phyloP scores from a whole-genome alignment of 1,140 invertebrate genomes.

The Tetramorium alpestre region DNA sequence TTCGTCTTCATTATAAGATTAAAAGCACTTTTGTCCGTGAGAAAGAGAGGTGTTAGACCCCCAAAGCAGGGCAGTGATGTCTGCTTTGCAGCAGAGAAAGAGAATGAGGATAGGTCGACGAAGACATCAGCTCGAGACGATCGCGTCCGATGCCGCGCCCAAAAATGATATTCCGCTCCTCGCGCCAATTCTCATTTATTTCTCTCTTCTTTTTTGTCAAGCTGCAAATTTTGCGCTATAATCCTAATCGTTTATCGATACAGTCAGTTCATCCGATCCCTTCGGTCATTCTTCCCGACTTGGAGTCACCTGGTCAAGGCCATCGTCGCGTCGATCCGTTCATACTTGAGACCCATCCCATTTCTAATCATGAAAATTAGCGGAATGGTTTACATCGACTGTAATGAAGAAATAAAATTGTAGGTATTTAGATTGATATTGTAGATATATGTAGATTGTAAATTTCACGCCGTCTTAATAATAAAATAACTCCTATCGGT shows the following conservation, averaged over 20 bases:
- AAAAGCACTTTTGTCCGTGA: conserved; percentile 10
- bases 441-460: too few relatives aligned
- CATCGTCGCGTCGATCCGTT: conserved; percentile 19
- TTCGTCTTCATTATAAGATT: neutral
- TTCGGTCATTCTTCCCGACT: neutral
- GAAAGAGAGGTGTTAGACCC: neutral
- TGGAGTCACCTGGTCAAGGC: conserved; percentile 49
- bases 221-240: neutral
- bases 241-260: conserved; percentile 65
- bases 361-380: conserved; percentile 24
- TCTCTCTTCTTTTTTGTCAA: conserved; percentile 9
- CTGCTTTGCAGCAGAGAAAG: conserved; percentile 7
- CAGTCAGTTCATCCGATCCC: conserved; percentile 21
- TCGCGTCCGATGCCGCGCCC: conserved; percentile 56
- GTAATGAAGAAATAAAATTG: neutral
- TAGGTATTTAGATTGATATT: neutral
- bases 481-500: neutral
- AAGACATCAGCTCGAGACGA: conserved; percentile 56
- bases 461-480: too few relatives aligned
- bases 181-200: neutral
- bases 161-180: conserved; percentile 41
- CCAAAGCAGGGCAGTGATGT: neutral
- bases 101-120: neutral
- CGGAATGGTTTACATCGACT: neutral
- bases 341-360: neutral